phyloP scores from a whole-genome alignment of 2,888 invertebrate species.

The Eurytoma adleriae region DNA sequence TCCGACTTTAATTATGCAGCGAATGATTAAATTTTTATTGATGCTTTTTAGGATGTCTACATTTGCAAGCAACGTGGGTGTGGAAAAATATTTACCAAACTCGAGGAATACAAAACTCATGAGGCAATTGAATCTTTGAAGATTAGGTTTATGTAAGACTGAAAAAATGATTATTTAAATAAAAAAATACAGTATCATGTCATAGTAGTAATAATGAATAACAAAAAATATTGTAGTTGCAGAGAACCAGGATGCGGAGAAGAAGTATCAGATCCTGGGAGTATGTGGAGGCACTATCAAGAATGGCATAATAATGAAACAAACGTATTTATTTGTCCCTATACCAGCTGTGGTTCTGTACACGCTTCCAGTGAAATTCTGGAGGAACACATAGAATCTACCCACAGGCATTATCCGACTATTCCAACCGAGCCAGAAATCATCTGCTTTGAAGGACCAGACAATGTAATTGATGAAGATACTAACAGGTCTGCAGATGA shows the following conservation, averaged over 20 bases:
- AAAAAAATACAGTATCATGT: not conserved
- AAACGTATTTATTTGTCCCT: slow-evolving; percentile 72
- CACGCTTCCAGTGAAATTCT: slow-evolving; percentile 70
- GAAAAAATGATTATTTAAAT: not conserved
- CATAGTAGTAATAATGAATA: not conserved
- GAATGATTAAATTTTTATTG: not conserved
- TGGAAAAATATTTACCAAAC: slow-evolving; percentile 73
- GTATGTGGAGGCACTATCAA: slow-evolving; percentile 75
- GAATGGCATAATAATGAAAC: slow-evolving; percentile 74
- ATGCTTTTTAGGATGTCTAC: slow-evolving; percentile 69
- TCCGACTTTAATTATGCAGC: too few relatives aligned
- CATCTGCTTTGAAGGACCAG: slow-evolving; percentile 72
- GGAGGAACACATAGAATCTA: slow-evolving; percentile 73
- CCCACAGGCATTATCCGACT: slow-evolving; percentile 70
- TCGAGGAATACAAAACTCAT: slow-evolving; percentile 73
- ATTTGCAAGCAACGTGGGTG: slow-evolving; percentile 73
- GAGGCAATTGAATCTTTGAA: slow-evolving; percentile 72
- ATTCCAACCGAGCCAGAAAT: slow-evolving; percentile 73
- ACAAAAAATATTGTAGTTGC: slow-evolving; percentile 63
- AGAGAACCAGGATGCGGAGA: slow-evolving; percentile 74
- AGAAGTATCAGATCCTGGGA: slow-evolving; percentile 73
- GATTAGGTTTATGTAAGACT: slow-evolving; percentile 72
- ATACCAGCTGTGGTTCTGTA: slow-evolving; percentile 71
- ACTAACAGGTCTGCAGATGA: slow-evolving; percentile 62
- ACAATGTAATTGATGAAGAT: slow-evolving; percentile 68